Conservation (phyloP, 2,888 invertebrate genomes). For the Drosophila hamatofila region DNA sequence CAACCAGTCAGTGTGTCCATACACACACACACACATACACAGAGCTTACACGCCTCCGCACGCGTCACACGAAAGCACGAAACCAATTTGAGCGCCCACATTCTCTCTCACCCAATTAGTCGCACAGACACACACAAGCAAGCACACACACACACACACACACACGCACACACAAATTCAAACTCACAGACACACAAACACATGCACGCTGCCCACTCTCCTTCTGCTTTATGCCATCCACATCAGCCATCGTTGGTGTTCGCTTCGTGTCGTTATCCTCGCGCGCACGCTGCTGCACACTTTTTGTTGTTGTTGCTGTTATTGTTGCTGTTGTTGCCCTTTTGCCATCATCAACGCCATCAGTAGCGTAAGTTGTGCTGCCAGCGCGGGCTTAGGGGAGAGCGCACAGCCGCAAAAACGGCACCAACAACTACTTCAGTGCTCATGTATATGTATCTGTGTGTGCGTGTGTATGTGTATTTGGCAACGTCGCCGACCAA, state of each 20-base stretch:
- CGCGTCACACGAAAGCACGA: slow-evolving; percentile 77
- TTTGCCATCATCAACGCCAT: slow-evolving; percentile 79
- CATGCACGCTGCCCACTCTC: slow-evolving; percentile 26
- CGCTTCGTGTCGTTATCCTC: slow-evolving; percentile 76
- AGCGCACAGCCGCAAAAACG: slow-evolving; percentile 65
- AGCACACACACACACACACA: slow-evolving; percentile 50
- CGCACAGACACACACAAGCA: slow-evolving; percentile 72
- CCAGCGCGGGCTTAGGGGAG: slow-evolving; percentile 44
- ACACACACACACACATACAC: slow-evolving; percentile 26
- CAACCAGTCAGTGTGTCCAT: slow-evolving; percentile 32
- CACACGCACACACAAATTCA: neutral
- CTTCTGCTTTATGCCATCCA: slow-evolving; percentile 28
- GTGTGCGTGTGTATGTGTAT: slow-evolving; percentile 33
- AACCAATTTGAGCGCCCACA: slow-evolving; percentile 83
- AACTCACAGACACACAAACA: slow-evolving; percentile 17
- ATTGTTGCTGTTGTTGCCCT: slow-evolving; percentile 64
- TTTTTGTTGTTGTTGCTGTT: slow-evolving; percentile 63
- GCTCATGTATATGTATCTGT: slow-evolving; percentile 9
- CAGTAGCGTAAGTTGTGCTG: slow-evolving; percentile 76
- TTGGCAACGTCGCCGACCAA: slow-evolving; percentile 66
- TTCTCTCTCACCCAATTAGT: slow-evolving; percentile 84
- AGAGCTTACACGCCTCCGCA: slow-evolving; percentile 77
- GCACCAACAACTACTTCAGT: slow-evolving; percentile 63
- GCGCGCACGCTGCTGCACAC: slow-evolving; percentile 74
- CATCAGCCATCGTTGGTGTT: slow-evolving; percentile 47